Percentiles rank a stretch among this genome's conserved stretches.
Evolutionary conservation across 2,888 invertebrate species (phyloP).

Genomic region (Seladonia tumulorum): DNA sequence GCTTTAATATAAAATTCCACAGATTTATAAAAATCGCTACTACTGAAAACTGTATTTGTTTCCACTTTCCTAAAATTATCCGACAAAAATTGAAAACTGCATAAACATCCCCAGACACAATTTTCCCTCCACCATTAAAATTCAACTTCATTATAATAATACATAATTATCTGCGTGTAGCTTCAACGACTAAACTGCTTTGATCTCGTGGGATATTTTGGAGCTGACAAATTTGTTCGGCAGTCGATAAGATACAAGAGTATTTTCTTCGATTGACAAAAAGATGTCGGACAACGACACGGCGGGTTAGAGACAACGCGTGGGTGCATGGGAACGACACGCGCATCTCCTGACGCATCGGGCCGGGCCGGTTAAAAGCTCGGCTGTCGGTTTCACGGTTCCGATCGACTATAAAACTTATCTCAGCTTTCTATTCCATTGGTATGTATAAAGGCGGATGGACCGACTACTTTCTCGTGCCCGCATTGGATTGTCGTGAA

Average conservation of each 20-base stretch:
- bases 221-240: not conserved
- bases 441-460: constrained; percentile 84
- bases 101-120: too few species aligned
- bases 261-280: not conserved
- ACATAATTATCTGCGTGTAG: too few species aligned
- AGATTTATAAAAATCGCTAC: too few species aligned
- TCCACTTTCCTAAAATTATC: too few species aligned
- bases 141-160: too few species aligned
- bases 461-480: constrained; percentile 83
- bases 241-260: not conserved
- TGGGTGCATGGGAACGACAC: constrained; percentile 3
- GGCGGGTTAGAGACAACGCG: not conserved
- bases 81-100: too few species aligned
- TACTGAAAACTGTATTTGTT: too few species aligned
- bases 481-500: constrained; percentile 83
- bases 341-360: not conserved
- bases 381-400: constrained; percentile 78
- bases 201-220: too few species aligned
- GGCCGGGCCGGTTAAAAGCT: constrained; percentile 67
- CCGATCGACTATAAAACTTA: constrained; percentile 83
- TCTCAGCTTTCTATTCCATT: constrained; percentile 84
- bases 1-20: too few species aligned
- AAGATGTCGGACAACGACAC: not conserved
- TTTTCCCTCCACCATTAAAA: too few species aligned
- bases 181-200: too few species aligned